phyloP scores from a whole-genome alignment of 2,113 vertebrate species.

The Paradoxurus hermaphroditus region DNA sequence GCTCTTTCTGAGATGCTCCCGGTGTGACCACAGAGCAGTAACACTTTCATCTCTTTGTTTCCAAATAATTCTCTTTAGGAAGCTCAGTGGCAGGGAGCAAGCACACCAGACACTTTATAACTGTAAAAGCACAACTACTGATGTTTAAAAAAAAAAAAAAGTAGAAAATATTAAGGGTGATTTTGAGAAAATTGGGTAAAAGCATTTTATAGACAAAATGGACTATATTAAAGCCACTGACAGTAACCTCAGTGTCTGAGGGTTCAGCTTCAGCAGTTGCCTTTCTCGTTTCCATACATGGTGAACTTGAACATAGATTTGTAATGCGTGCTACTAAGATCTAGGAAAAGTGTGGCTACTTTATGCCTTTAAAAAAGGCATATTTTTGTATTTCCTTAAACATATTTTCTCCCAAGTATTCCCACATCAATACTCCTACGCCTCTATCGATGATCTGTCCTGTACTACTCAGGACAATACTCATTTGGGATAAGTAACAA shows the following conservation, averaged over 20 bases:
- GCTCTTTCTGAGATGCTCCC: conserved; percentile 23
- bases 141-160: neutral
- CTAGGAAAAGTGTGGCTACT: neutral
- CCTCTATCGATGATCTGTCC: neutral
- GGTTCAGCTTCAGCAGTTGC: neutral
- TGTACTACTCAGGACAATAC: neutral
- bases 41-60: conserved; percentile 26
- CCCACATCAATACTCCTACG: neutral
- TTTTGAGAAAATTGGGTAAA: conserved; percentile 57
- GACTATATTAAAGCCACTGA: neutral
- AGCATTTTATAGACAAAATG: conserved; percentile 36
- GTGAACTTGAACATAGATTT: neutral
- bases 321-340: neutral
- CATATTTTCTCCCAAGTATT: neutral
- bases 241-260: neutral
- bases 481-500: neutral
- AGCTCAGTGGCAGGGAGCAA: neutral
- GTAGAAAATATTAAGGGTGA: neutral
- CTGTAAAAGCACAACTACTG: neutral
- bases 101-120: neutral
- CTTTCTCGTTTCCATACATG: neutral
- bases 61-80: conserved; percentile 52
- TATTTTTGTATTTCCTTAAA: neutral
- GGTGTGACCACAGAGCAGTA: neutral
- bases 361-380: neutral